These are phyloP conservation scores for Ophion ventricosus DNA, from an alignment of 2,888 invertebrate species.

Conservation along the genomic window DNA sequence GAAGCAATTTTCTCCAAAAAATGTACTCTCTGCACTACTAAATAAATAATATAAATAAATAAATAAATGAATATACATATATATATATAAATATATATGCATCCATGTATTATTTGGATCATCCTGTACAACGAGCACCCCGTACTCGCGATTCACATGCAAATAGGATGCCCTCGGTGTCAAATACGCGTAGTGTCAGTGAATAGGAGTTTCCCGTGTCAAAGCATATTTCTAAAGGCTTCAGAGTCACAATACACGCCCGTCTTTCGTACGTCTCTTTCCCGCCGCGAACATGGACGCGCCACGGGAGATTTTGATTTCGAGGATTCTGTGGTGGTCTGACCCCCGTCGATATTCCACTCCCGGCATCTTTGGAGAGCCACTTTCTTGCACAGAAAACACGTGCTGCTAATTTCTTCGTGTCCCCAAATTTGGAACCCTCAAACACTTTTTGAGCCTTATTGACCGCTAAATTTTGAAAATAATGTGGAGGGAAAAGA, in stretches of 20 bases:
- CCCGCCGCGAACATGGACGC: background rate
- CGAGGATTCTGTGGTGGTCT: slow-evolving; percentile 8
- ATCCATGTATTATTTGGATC: slow-evolving; percentile 1
- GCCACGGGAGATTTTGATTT: slow-evolving; percentile 28
- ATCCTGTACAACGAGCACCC: slow-evolving; percentile 11
- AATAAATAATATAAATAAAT: background rate
- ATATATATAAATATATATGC: background rate
- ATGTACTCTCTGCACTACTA: background rate
- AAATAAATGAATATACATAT: background rate
- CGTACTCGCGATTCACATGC: slow-evolving; percentile 65
- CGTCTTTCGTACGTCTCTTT: background rate
- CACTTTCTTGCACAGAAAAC: too few species aligned
- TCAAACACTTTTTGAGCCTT: background rate
- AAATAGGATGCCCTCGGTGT: slow-evolving; percentile 72
- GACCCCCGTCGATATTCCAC: background rate
- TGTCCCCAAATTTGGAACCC: background rate
- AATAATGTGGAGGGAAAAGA: background rate
- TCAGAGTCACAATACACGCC: slow-evolving; percentile 45
- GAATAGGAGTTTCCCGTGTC: slow-evolving; percentile 76
- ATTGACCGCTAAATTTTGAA: background rate
- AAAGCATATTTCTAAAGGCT: slow-evolving; percentile 70
- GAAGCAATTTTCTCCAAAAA: background rate
- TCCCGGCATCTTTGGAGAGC: slow-evolving; percentile 5
- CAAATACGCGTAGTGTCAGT: slow-evolving; percentile 73
- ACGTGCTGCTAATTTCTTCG: too few species aligned